A percentile compares a stretch with the other conserved stretches of the same genome.
Conservation (phyloP, 2,888 invertebrate genomes). For the Strigamia transsilvanica region DNA sequence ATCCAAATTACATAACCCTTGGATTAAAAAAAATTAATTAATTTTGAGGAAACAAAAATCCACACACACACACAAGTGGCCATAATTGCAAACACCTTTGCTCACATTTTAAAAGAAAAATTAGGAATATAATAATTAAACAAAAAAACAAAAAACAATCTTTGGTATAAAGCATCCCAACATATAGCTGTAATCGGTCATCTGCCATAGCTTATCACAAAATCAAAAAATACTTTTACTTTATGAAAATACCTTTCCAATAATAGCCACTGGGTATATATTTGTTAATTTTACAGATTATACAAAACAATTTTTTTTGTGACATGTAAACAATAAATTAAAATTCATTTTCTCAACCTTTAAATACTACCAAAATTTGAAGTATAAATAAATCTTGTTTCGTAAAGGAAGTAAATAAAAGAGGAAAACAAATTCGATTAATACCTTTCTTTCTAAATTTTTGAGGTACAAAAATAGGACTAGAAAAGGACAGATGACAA, state of each 20-base stretch:
- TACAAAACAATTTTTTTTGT: constrained; percentile 4
- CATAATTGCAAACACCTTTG: constrained; percentile 6
- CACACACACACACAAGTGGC: constrained; percentile 17
- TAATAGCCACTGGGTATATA: constrained; percentile 11
- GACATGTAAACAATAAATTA: constrained; percentile 1
- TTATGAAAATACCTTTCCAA: constrained; percentile 36
- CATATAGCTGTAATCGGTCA: constrained; percentile 2
- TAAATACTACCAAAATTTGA: background rate
- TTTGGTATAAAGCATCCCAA: constrained; percentile 37
- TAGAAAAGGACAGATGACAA: constrained; percentile 48
- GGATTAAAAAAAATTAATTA: background rate
- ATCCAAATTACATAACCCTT: background rate
- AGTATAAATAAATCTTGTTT: background rate
- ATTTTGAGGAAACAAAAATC: background rate
- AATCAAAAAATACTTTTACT: constrained; percentile 4
- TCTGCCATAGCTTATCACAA: constrained; percentile 24
- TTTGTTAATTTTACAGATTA: background rate
- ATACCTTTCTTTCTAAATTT: background rate
- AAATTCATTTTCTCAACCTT: background rate
- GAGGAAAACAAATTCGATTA: background rate
- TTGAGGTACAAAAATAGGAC: constrained; percentile 36
- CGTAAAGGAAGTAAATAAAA: background rate
- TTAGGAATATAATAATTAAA: background rate
- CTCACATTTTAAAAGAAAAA: background rate
- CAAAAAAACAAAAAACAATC: background rate